Percentiles rank a stretch among this genome's conserved stretches.
These are phyloP conservation scores for Tokudaia muenninki DNA, from an alignment of 2,797 vertebrate genomes.

Conservation along the genomic window DNA sequence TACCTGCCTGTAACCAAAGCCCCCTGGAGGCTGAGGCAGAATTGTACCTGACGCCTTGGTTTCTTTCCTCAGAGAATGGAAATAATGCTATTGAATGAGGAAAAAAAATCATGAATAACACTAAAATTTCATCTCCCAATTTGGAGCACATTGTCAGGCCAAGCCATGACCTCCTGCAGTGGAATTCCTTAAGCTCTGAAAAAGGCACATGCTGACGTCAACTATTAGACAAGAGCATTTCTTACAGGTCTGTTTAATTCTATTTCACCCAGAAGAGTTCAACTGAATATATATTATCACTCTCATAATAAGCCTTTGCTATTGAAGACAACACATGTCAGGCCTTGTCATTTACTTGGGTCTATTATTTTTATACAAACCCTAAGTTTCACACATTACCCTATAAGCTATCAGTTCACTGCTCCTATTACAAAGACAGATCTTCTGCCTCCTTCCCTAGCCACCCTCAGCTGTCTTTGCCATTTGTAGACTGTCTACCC, in stretches of 20 bases:
- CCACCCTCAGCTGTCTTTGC: not conserved
- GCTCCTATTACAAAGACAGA: slow-evolving; percentile 13
- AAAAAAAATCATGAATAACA: not conserved
- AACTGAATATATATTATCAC: not conserved
- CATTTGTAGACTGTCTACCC: slow-evolving; percentile 12
- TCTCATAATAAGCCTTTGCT: not conserved
- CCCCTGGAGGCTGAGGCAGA: not conserved
- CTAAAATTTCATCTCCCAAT: slow-evolving; percentile 31
- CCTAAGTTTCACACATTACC: slow-evolving; percentile 32
- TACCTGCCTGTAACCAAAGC: not conserved
- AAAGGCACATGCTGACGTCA: not conserved
- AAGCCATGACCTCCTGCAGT: not conserved
- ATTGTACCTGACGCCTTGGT: not conserved
- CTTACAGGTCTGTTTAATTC: slow-evolving; percentile 26
- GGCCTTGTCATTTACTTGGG: slow-evolving; percentile 6
- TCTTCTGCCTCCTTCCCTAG: not conserved
- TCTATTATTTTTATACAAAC: slow-evolving; percentile 21
- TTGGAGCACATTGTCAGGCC: not conserved
- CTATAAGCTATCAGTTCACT: not conserved
- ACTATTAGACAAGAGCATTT: not conserved
- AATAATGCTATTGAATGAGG: not conserved
- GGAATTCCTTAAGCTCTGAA: not conserved
- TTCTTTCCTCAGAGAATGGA: not conserved
- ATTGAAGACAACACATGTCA: not conserved
- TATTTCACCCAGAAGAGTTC: not conserved